Percentiles rank a stretch among this genome's conserved stretches.
Evolutionary conservation across 2,797 vertebrate genomes (phyloP).

Genomic region (Fistularia tabacaria): DNA sequence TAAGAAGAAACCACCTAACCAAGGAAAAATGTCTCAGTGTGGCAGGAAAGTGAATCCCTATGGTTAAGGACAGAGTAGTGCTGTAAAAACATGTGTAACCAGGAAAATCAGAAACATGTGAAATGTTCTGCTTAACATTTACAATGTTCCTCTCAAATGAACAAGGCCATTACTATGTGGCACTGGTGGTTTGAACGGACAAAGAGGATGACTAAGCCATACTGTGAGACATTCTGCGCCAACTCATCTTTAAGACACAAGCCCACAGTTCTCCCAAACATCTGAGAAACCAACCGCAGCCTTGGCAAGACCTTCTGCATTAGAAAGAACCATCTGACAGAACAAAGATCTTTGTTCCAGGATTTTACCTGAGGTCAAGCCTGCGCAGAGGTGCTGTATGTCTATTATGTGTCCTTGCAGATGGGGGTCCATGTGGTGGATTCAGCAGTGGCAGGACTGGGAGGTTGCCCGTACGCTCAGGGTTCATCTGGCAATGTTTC

Average conservation of each 20-base stretch:
- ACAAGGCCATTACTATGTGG: slow-evolving; percentile 62
- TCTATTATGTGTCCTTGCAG: slow-evolving; percentile 71
- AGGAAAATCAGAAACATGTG: slow-evolving; percentile 65
- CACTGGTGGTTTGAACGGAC: slow-evolving; percentile 54
- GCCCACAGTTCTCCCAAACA: slow-evolving; percentile 54
- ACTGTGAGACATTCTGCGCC: slow-evolving; percentile 62
- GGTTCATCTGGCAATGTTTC: slow-evolving; percentile 95
- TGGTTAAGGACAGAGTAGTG: slow-evolving; percentile 37
- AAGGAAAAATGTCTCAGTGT: slow-evolving; percentile 43
- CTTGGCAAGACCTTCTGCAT: slow-evolving; percentile 40
- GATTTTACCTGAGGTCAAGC: slow-evolving; percentile 39
- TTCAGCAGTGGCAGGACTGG: slow-evolving; percentile 89
- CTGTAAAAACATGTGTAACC: slow-evolving; percentile 62
- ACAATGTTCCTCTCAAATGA: slow-evolving; percentile 48
- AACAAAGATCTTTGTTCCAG: slow-evolving; percentile 68
- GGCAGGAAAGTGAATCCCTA: slow-evolving; percentile 56
- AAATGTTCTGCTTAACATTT: slow-evolving; percentile 55
- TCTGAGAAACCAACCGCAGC: slow-evolving; percentile 57
- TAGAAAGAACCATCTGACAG: slow-evolving; percentile 44
- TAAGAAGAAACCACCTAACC: slow-evolving; percentile 32
- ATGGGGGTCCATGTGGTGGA: slow-evolving; percentile 96
- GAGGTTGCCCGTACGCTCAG: slow-evolving; percentile 92
- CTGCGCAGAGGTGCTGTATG: slow-evolving; percentile 30
- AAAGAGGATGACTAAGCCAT: slow-evolving; percentile 70
- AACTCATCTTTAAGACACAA: slow-evolving; percentile 56